Base-by-base conservation (phyloP, 2,888 invertebrate species). In the Dorcus hopei region DNA sequence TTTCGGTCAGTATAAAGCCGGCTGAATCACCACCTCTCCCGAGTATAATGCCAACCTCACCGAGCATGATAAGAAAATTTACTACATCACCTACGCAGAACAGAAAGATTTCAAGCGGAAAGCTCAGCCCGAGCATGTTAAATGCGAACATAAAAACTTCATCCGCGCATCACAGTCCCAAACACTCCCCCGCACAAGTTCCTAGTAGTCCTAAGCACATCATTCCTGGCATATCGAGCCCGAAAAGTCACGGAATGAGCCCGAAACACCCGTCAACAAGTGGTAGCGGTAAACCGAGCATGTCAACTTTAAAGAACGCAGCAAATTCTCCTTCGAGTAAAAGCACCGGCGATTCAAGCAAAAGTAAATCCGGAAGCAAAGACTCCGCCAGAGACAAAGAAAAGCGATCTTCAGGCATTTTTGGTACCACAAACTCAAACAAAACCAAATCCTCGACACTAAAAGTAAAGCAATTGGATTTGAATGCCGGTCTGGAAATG, bases 241-340 rank as follows among this genome's bases (percentile, higher is more conserved):
- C 89, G 67, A 91, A 90, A 79, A 89, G 87, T 72, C 91, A 90
- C 73, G 88, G 88, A 51, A 86, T 88, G 48, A 91, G 91, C 11
- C 92, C 93, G 16, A 93, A 92, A 74, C 91, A 91, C 67, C 85
- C 86, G 0, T 81, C 80, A 23, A 84, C 86, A 0, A 83, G 87
- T 9, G 82, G 85, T 57, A 88, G 91, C 1, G 93, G 93, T 0
- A 94, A 94, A 72, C 93, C 93, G 0, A 93, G 93, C 71, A 92
- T 94, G 91, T 91, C 92, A 0, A 87, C 93, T 0, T 77, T 93
- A 19, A 93, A 93, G 74, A 93, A 89, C 40, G 91, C 92, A 1
- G 83, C 87, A 48, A 86, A 86, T 70, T 88, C 89, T 2, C 88
- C 88, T 1, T 86, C 85, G n/a, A 83, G 83, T 33, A 87, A 86